Percentiles rank a stretch among this genome's conserved stretches.
phyloP scores from a whole-genome alignment of 2,797 vertebrate genomes.

The Schizothorax lantsangensis region DNA sequence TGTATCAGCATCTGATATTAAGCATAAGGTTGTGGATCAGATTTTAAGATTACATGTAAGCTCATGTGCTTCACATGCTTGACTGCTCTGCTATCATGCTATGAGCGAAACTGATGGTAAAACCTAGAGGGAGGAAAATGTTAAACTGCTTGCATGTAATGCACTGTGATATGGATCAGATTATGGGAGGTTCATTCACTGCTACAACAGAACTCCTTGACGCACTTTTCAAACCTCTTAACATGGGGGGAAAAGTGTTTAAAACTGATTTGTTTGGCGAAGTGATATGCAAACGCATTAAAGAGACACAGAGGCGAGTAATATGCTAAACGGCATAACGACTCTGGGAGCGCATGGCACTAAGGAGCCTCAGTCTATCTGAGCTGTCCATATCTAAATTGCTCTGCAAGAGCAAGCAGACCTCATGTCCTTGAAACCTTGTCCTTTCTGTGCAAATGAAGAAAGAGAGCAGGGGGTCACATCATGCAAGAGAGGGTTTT shows the following conservation, averaged over 20 bases:
- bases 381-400: slow-evolving; percentile 42
- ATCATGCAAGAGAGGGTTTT: slow-evolving; percentile 27
- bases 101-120: background rate
- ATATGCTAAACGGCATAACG: slow-evolving; percentile 49
- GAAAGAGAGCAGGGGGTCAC: slow-evolving; percentile 50
- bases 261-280: slow-evolving; percentile 29
- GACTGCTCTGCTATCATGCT: background rate
- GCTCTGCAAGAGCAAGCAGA: slow-evolving; percentile 36
- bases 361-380: slow-evolving; percentile 21
- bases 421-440: slow-evolving; percentile 56
- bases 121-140: background rate
- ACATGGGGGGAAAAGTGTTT: slow-evolving; percentile 25
- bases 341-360: slow-evolving; percentile 26
- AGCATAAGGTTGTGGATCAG: background rate
- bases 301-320: slow-evolving; percentile 30
- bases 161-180: slow-evolving; percentile 28
- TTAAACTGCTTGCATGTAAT: slow-evolving; percentile 18
- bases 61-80: background rate
- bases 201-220: slow-evolving; percentile 10
- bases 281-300: slow-evolving; percentile 39
- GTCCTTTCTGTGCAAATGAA: slow-evolving; percentile 50
- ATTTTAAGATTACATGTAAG: background rate
- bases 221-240: slow-evolving; percentile 7
- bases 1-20: background rate
- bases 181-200: slow-evolving; percentile 12